Base-by-base conservation (phyloP, 2,888 invertebrate species). In the Beris morrisii region DNA sequence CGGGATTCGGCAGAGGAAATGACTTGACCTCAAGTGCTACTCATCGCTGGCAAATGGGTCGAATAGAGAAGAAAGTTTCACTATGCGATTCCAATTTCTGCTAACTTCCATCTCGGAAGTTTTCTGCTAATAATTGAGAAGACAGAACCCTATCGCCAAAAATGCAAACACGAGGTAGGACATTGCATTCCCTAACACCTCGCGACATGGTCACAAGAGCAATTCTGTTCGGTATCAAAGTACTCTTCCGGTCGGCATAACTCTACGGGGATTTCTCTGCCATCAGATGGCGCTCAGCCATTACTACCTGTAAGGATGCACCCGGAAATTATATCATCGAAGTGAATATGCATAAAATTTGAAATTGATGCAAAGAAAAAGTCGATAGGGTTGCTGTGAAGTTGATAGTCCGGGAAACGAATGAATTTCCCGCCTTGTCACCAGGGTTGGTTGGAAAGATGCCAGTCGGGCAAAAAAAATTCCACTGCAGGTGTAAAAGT, bases 281-380 rank as follows among this genome's bases (percentile, higher is more conserved):
- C 22, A 22, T 38, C 38, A 38, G 38, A 38, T 38, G 38, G 9
- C 9, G 38, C 9, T 3, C 38, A 38, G 9, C 38, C 5, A 38
- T 9, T 5, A 38, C 22, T 22, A 22, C 22, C 22, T 38, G 54
- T 38, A 57, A 50, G 30, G 56, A 54, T 64, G 65, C 65, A 64
- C 53, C 63, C 67, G 67, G 64, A 67, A 67, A 67, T 67, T 67
- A 67, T 58, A 67, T 52, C 61, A 46, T 64, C 64, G 50, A 64
- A 65, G 67, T 67, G 65, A 67, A 67, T 64, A 67, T 67, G 64
- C 64, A 67, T 67, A 67, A 67, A 67, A 67, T 67, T 67, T 67
- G 65, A 67, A 67, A 50, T 64, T 64, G 58, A 67, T 59, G 65
- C 58, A 64, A 48, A 54, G 58, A 54, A 64, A 59, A 64, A 38